Evolutionary conservation across 2,888 invertebrate genomes (phyloP).

Genomic region (Hemithea aestivaria): DNA sequence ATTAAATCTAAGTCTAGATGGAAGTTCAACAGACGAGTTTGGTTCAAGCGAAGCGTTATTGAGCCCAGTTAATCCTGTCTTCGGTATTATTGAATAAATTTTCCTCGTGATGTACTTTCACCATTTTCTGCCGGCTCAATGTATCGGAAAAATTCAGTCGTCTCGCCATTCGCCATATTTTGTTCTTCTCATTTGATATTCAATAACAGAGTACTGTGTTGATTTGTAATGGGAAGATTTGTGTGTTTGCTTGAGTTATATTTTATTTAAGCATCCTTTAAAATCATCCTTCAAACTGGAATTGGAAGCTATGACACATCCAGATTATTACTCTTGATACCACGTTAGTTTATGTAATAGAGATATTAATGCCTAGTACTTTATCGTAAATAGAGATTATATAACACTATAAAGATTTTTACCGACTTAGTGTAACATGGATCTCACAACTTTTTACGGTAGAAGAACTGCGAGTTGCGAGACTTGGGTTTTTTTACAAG

Average conservation of each 20-base stretch:
- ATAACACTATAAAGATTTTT: too few relatives aligned
- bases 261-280: too few relatives aligned
- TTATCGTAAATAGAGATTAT: too few relatives aligned
- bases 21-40: slow-evolving; percentile 55
- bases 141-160: slow-evolving; percentile 54
- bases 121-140: slow-evolving; percentile 41
- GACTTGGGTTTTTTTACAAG: too few relatives aligned
- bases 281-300: too few relatives aligned
- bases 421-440: too few relatives aligned
- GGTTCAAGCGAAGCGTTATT: slow-evolving; percentile 64
- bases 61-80: slow-evolving; percentile 67
- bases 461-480: too few relatives aligned
- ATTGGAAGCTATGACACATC: too few relatives aligned
- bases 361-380: slow-evolving; percentile 33
- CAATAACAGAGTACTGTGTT: slow-evolving; percentile 25
- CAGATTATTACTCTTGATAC: slow-evolving; percentile 19
- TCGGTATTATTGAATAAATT: slow-evolving; percentile 70
- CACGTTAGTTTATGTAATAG: slow-evolving; percentile 31
- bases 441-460: too few relatives aligned
- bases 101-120: slow-evolving; percentile 51
- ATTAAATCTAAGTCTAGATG: slow-evolving; percentile 53
- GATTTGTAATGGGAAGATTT: slow-evolving; percentile 29
- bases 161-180: slow-evolving; percentile 29
- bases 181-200: slow-evolving; percentile 31
- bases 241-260: too few relatives aligned